These are phyloP conservation scores for Epinotia brunnichana DNA, from an alignment of 2,888 invertebrate genomes.

Conservation along the genomic window DNA sequence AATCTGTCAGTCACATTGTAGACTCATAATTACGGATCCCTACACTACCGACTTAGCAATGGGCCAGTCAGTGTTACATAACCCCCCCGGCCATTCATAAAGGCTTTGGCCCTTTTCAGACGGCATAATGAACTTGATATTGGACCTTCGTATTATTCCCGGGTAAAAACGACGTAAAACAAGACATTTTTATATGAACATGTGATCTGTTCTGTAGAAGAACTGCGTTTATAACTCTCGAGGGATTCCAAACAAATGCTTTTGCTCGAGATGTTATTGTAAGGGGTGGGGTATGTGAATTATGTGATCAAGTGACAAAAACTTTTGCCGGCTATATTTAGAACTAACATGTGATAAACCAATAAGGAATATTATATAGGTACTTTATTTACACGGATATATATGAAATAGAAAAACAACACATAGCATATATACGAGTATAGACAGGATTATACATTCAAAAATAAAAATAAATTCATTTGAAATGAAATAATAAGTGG, in stretches of 20 bases:
- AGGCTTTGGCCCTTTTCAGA: slow-evolving; percentile 52
- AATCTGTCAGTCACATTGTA: not conserved
- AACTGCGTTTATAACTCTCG: slow-evolving; percentile 50
- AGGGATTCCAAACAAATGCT: slow-evolving; percentile 36
- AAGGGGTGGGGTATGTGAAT: not conserved
- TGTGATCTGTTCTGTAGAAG: not conserved
- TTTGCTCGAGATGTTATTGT: slow-evolving; percentile 33
- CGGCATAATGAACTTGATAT: slow-evolving; percentile 58
- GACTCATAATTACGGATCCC: slow-evolving; percentile 16
- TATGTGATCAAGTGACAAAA: not conserved
- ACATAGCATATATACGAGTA: too few species aligned
- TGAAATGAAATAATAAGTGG: too few species aligned
- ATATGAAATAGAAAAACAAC: too few species aligned
- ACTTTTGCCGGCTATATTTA: not conserved
- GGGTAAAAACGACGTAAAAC: not conserved
- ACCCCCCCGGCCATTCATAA: slow-evolving; percentile 53
- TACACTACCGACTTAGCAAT: slow-evolving; percentile 28
- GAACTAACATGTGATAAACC: not conserved
- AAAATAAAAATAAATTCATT: too few species aligned
- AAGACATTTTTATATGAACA: not conserved
- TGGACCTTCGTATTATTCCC: slow-evolving; percentile 60
- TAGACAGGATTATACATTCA: too few species aligned
- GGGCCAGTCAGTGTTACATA: slow-evolving; percentile 42
- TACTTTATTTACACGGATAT: too few species aligned
- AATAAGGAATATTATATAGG: too few species aligned